Percentiles rank a stretch among this genome's conserved stretches.
These are phyloP conservation scores for Neoaliturus tenellus DNA, from an alignment of 2,888 invertebrate species.

Conservation along the genomic window DNA sequence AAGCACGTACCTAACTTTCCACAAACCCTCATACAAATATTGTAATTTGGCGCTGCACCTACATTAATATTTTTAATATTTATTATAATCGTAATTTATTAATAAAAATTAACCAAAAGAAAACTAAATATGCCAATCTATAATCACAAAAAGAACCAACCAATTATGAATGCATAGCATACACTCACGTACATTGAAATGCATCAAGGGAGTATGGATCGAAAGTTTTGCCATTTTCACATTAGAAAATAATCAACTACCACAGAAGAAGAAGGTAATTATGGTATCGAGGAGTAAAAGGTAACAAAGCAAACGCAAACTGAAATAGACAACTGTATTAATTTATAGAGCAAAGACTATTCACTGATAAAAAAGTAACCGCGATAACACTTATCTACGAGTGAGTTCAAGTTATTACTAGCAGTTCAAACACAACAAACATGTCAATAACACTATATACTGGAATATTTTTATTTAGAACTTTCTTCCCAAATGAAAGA, in stretches of 20 bases:
- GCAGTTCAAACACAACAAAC: constrained; percentile 29
- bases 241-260: background rate
- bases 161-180: background rate
- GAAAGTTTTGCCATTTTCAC: background rate
- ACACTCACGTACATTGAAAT: constrained; percentile 14
- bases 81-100: too few species aligned
- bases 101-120: background rate
- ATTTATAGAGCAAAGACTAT: constrained; percentile 37
- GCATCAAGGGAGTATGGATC: background rate
- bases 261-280: constrained; percentile 24
- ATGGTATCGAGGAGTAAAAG: constrained; percentile 8
- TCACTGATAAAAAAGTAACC: constrained; percentile 33
- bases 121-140: background rate
- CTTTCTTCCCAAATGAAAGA: background rate
- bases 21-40: too few species aligned
- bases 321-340: constrained; percentile 28
- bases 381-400: constrained; percentile 30
- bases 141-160: background rate
- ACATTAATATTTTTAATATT: too few species aligned
- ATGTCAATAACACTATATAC: constrained; percentile 19
- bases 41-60: too few species aligned
- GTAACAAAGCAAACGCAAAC: constrained; percentile 35
- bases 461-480: background rate
- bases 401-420: constrained; percentile 30
- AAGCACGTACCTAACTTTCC: too few species aligned